phyloP scores from a whole-genome alignment of 1,140 invertebrate genomes.

The Colletes latitarsis region DNA sequence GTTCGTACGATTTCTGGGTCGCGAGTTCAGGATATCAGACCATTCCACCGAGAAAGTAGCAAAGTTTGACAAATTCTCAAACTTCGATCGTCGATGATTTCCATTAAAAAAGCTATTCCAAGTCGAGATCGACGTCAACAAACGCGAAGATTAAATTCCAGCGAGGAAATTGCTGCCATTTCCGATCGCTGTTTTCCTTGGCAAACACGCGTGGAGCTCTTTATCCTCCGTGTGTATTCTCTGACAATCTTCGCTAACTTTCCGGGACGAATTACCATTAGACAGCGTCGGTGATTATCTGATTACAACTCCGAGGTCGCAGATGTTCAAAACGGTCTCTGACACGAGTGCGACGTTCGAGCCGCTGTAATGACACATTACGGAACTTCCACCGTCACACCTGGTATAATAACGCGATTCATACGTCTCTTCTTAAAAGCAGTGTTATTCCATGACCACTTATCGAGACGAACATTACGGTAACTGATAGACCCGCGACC shows the following conservation, averaged over 20 bases:
- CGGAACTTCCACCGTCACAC: background rate
- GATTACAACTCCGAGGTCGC: background rate
- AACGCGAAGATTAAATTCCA: too few species aligned
- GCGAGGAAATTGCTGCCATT: too few species aligned
- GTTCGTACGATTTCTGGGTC: too few species aligned
- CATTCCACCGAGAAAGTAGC: too few species aligned
- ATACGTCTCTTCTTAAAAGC: background rate
- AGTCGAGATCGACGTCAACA: too few species aligned
- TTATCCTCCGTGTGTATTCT: background rate
- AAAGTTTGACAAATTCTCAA: too few species aligned
- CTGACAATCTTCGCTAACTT: background rate
- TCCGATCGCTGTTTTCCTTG: too few species aligned
- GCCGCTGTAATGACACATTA: background rate
- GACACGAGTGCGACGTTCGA: background rate
- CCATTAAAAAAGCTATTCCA: too few species aligned
- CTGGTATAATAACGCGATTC: background rate
- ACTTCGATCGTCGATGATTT: too few species aligned
- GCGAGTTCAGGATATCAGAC: too few species aligned
- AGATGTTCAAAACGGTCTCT: conserved; percentile 1
- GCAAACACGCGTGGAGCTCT: too few species aligned
- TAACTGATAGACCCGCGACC: background rate
- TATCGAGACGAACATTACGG: background rate
- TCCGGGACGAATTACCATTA: background rate
- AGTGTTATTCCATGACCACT: background rate
- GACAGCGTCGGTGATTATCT: background rate